Conservation (phyloP, 2,113 vertebrate genomes). For the Pterophyllum scalare region DNA sequence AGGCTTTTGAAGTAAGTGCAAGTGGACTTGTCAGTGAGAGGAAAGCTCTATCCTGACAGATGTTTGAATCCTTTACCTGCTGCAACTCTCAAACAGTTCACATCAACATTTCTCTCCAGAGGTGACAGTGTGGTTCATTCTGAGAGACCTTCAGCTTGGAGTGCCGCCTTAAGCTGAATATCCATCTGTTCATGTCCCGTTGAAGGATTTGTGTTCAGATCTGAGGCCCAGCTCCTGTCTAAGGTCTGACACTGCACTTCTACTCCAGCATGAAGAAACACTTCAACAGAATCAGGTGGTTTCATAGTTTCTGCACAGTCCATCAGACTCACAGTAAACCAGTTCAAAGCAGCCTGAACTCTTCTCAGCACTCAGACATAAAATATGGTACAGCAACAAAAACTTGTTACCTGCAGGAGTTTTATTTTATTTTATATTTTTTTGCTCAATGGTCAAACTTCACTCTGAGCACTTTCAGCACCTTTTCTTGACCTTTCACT, state of each 20-base stretch:
- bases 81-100: neutral
- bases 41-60: neutral
- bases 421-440: neutral
- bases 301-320: neutral
- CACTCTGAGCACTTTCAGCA: neutral
- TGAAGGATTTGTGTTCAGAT: conserved; percentile 7
- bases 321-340: conserved; percentile 1
- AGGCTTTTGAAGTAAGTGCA: neutral
- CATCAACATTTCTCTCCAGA: conserved; percentile 12
- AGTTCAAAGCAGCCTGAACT: neutral
- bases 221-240: neutral
- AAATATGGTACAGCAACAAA: neutral
- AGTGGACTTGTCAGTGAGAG: neutral
- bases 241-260: neutral
- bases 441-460: neutral
- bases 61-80: neutral
- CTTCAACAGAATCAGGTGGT: neutral
- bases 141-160: neutral
- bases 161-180: neutral
- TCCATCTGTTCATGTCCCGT: neutral
- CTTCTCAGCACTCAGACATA: neutral
- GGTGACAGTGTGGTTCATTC: conserved; percentile 3
- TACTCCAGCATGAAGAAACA: neutral
- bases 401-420: neutral
- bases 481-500: neutral